Conservation (phyloP, 2,113 vertebrate genomes). For the Scortum barcoo region DNA sequence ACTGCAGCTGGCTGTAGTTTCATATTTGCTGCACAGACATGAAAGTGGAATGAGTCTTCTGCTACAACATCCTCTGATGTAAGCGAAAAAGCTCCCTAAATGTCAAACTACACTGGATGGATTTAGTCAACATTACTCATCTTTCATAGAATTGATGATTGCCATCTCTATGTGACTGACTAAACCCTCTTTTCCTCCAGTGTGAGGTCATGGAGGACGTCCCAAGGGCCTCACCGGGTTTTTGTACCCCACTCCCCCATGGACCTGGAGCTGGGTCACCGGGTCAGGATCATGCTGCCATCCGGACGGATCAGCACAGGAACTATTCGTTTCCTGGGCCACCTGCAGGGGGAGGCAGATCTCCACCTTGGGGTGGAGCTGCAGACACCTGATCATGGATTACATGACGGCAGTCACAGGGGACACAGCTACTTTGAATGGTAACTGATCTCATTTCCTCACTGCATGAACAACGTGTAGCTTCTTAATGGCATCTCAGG, state of each 20-base stretch:
- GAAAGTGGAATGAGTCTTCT: background rate
- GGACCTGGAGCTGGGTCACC: constrained; percentile 84
- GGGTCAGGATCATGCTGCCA: constrained; percentile 83
- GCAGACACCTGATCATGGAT: constrained; percentile 74
- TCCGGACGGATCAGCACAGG: constrained; percentile 83
- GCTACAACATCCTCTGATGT: no score
- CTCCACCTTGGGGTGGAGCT: constrained; percentile 84
- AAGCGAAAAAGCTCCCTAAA: background rate
- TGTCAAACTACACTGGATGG: background rate
- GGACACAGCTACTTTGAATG: constrained; percentile 84
- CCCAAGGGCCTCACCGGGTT: constrained; percentile 66
- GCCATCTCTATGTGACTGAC: background rate
- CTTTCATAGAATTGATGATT: background rate
- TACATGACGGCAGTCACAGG: constrained; percentile 69
- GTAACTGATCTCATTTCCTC: constrained; percentile 66
- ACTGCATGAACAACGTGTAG: background rate
- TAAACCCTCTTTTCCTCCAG: constrained; percentile 38
- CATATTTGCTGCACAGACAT: background rate
- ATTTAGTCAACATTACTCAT: background rate
- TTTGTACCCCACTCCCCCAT: constrained; percentile 84
- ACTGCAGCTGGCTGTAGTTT: background rate
- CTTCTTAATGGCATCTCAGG: background rate
- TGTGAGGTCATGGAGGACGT: constrained; percentile 63
- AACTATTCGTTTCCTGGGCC: constrained; percentile 79
- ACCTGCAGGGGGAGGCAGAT: constrained; percentile 80